Conservation (phyloP, 2,888 invertebrate species). For the Omphaloscelis lunosa region DNA sequence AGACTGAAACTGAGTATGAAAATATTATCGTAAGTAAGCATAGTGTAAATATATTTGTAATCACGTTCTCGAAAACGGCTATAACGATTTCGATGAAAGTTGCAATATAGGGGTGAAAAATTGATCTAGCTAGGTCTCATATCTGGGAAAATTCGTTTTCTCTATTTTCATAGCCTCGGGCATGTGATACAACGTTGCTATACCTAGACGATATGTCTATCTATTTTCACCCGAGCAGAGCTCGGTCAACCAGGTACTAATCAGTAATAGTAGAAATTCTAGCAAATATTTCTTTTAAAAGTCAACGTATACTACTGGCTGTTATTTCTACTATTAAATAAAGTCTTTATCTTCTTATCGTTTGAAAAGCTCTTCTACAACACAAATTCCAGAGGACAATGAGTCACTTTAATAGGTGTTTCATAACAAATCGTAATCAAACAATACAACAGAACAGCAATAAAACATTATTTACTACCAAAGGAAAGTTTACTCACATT, state of each 20-base stretch:
- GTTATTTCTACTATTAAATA: background rate
- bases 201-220: too few species aligned
- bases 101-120: too few species aligned
- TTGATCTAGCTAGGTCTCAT: too few species aligned
- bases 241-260: background rate
- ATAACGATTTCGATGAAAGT: too few species aligned
- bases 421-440: slow-evolving; percentile 28
- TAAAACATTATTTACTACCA: slow-evolving; percentile 56
- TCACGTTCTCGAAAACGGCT: too few species aligned
- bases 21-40: too few species aligned
- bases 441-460: slow-evolving; percentile 27
- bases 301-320: too few species aligned
- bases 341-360: background rate
- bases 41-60: background rate
- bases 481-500: slow-evolving; percentile 54
- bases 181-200: too few species aligned
- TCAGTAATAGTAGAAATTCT: background rate
- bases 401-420: slow-evolving; percentile 41
- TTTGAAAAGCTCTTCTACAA: background rate
- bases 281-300: background rate
- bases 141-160: too few species aligned
- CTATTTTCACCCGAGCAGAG: too few species aligned
- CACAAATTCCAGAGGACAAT: background rate
- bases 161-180: too few species aligned
- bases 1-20: background rate